Base-by-base conservation (phyloP, 2,113 vertebrate species). In the Zapus hudsonius region DNA sequence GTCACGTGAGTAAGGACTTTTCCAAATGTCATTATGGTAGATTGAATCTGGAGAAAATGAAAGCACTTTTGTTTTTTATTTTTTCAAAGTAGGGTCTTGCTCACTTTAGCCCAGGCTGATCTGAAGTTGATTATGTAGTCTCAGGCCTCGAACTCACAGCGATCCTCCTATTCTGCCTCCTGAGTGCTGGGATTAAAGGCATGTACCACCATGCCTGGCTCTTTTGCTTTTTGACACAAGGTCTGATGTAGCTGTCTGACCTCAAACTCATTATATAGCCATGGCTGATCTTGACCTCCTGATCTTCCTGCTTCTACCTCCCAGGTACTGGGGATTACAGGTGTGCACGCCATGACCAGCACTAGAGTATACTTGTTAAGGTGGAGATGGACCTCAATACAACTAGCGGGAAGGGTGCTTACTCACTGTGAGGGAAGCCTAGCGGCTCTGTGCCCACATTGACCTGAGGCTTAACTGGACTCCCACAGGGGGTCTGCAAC, bases 401-500 rank as follows among this genome's bases (percentile, higher is more conserved):
- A 17, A 5, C 11, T 20, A 15, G 19, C 22, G 16, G 42, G 6
- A 67, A 67, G 64, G 42, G 6, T 31, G 12, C 15, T 16, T 70
- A 3, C 5, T 3, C 4, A 8, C 31, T 23, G 3, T 5, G 7
- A 9, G 19, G 40, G 64, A 31, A 3, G 63, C 19, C 16, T 10
- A 17, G 40, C 0, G 22, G 0, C 82, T 66, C n/a, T 57, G 12
- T 10, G 29, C 89, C 66, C 63, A 17, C 73, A 31, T 0, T 29
- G 25, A 3, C 80, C 73, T 55, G 3, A 11, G 95, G 11, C 79
- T 67, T 93, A 55, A 76, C 80, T 0, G 3, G 4, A 10, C 52
- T 13, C 0, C 93, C 84, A 25, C 96, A 99, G 99, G 99, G 99
- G 11, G 90, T 98, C 88, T 99, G 99, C 96, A 98, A 97, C 72